Percentiles rank a stretch among this genome's conserved stretches.
These are phyloP conservation scores for Tachysurus vachellii DNA, from an alignment of 2,113 vertebrate genomes.

Conservation along the genomic window DNA sequence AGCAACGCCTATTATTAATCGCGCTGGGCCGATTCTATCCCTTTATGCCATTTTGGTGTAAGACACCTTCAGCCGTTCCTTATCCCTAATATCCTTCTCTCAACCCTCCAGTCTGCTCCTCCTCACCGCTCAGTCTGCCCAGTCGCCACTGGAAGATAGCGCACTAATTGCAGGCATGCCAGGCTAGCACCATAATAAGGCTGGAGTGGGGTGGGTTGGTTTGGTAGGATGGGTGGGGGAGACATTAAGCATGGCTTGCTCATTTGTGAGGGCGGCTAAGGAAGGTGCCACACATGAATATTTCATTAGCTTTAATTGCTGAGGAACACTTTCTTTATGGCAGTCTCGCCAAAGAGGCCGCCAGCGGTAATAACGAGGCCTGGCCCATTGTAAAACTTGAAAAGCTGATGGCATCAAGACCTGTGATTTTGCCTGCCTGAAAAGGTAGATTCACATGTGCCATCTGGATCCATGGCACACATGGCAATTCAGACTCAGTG, in stretches of 20 bases:
- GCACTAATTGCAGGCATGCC: slow-evolving; percentile 90
- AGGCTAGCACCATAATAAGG: slow-evolving; percentile 90
- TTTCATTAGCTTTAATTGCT: slow-evolving; percentile 96
- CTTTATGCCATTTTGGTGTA: slow-evolving; percentile 32
- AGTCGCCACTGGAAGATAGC: slow-evolving; percentile 82
- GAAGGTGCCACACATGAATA: slow-evolving; percentile 94
- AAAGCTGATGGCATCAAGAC: slow-evolving; percentile 71
- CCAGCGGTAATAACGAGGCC: slow-evolving; percentile 88
- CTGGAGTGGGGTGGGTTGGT: slow-evolving; percentile 65
- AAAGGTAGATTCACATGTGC: slow-evolving; percentile 65
- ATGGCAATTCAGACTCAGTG: slow-evolving; percentile 28
- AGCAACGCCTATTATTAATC: slow-evolving; percentile 44
- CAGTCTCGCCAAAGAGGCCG: slow-evolving; percentile 88
- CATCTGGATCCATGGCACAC: slow-evolving; percentile 58
- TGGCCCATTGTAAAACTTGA: slow-evolving; percentile 73
- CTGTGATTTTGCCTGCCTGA: slow-evolving; percentile 78
- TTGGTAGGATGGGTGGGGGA: slow-evolving; percentile 69
- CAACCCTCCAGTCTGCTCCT: slow-evolving; percentile 80
- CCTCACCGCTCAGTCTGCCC: slow-evolving; percentile 78
- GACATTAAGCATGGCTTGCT: slow-evolving; percentile 89
- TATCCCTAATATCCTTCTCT: slow-evolving; percentile 47
- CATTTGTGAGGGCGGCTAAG: slow-evolving; percentile 91
- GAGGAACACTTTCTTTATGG: slow-evolving; percentile 90
- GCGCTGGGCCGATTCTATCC: slow-evolving; percentile 38
- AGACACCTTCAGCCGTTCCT: slow-evolving; percentile 44